Percentiles rank a stretch among this genome's conserved stretches.
phyloP scores from a whole-genome alignment of 2,113 vertebrate genomes.

The Grallaria varia region DNA sequence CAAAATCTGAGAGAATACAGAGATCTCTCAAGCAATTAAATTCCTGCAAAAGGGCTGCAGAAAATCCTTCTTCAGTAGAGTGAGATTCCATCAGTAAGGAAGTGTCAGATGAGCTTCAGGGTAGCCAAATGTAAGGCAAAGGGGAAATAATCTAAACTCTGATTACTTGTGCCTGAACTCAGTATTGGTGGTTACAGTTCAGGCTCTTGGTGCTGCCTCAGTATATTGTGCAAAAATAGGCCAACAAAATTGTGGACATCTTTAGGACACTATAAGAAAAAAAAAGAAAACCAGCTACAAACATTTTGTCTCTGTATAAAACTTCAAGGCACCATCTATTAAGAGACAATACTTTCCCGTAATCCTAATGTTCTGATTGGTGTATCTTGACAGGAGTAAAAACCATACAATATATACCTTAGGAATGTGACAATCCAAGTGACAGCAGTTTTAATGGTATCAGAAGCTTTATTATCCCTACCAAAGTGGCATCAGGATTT shows the following conservation, averaged over 20 bases:
- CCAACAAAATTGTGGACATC: background rate
- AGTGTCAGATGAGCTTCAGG: background rate
- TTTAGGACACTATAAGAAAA: background rate
- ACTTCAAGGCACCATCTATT: background rate
- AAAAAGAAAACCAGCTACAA: background rate
- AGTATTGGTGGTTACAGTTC: background rate
- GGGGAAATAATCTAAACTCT: background rate
- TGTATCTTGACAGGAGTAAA: background rate
- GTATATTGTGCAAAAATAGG: background rate
- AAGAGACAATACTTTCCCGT: background rate
- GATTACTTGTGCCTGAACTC: background rate
- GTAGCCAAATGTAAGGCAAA: background rate
- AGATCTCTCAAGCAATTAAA: background rate
- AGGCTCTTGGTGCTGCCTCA: rapidly evolving
- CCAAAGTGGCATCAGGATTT: rapidly evolving
- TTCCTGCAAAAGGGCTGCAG: background rate
- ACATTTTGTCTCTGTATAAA: background rate
- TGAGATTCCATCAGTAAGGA: background rate
- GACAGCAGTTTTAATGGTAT: background rate
- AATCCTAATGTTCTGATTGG: background rate
- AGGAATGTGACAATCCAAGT: background rate
- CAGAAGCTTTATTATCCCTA: background rate
- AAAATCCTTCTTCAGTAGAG: background rate
- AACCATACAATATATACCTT: background rate
- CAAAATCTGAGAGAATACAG: background rate